phyloP scores from a whole-genome alignment of 2,797 vertebrate genomes.

The Orestias chungarensis region DNA sequence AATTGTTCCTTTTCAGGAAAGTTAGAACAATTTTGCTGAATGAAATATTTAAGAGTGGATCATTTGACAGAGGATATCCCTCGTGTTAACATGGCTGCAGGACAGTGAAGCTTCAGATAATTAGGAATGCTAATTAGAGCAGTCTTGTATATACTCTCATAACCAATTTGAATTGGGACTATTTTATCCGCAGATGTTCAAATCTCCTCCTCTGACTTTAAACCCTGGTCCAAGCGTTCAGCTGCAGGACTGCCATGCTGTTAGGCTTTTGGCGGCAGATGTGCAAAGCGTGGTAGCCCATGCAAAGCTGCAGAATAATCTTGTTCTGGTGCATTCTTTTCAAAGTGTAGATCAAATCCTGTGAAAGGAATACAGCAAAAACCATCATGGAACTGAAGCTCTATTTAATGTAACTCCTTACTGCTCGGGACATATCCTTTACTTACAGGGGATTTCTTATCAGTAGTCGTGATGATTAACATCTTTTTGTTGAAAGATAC shows the following conservation, averaged over 20 bases:
- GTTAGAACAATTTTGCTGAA: too few relatives aligned
- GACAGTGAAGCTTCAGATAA: background rate
- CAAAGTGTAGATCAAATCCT: background rate
- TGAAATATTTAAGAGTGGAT: too few relatives aligned
- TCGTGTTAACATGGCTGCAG: background rate
- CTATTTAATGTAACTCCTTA: too few relatives aligned
- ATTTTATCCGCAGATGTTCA: background rate
- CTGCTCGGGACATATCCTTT: background rate
- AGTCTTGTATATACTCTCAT: background rate
- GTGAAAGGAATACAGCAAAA: background rate
- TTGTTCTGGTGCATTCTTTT: background rate
- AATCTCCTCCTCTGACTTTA: background rate
- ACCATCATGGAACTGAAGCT: background rate
- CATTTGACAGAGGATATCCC: background rate
- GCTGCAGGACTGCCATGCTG: background rate
- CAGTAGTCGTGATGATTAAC: background rate
- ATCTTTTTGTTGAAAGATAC: accelerated
- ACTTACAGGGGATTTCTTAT: background rate
- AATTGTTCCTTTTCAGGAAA: too few relatives aligned
- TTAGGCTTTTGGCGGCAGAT: background rate
- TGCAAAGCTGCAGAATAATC: background rate
- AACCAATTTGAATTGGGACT: background rate
- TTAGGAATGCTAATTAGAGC: background rate
- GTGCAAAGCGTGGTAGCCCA: background rate
- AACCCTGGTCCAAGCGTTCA: background rate